These are phyloP conservation scores for Lepus europaeus DNA, from an alignment of 2,113 vertebrate species.

Conservation along the genomic window DNA sequence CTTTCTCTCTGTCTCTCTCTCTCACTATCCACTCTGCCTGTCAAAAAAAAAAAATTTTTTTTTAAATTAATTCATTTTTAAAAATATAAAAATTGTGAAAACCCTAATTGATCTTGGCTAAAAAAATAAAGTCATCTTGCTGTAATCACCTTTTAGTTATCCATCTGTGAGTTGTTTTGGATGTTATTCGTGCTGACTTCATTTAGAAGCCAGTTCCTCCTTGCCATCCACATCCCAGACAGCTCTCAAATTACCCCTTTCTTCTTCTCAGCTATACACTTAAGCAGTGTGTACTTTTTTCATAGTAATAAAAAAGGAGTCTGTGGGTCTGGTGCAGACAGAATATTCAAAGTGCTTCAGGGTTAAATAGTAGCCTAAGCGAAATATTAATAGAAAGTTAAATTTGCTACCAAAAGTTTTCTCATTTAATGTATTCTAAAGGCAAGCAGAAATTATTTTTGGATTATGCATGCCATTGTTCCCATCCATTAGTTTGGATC, in stretches of 20 bases:
- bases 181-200: neutral
- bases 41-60: too few species aligned
- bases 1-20: too few species aligned
- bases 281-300: conserved; percentile 48
- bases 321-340: neutral
- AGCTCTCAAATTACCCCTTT: conserved; percentile 10
- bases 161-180: neutral
- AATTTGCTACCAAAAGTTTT: conserved; percentile 12
- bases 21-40: too few species aligned
- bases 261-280: neutral
- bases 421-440: conserved; percentile 56
- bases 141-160: conserved; percentile 16
- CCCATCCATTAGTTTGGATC: conserved; percentile 66
- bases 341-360: conserved; percentile 49
- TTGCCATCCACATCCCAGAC: neutral
- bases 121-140: neutral
- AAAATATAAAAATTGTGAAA: too few species aligned
- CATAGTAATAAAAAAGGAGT: conserved; percentile 52
- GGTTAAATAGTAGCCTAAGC: conserved; percentile 66
- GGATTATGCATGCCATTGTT: conserved; percentile 56
- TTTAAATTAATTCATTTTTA: too few species aligned
- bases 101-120: too few species aligned
- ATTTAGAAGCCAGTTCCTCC: neutral
- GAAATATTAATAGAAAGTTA: conserved; percentile 73
- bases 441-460: conserved; percentile 70